These are phyloP conservation scores for Antheraea mylitta DNA, from an alignment of 1,140 invertebrate species.

Conservation along the genomic window DNA sequence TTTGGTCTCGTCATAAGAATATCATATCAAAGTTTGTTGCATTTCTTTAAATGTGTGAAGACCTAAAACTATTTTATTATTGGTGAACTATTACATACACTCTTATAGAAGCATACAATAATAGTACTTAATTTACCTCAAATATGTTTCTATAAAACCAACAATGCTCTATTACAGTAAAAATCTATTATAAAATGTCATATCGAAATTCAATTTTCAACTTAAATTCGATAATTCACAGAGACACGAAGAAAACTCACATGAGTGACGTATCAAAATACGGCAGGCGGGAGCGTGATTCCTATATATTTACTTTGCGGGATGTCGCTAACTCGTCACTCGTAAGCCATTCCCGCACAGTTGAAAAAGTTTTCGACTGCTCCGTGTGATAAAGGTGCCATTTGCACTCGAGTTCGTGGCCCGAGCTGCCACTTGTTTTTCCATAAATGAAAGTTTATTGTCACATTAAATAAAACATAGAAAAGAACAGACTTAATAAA, in stretches of 20 bases:
- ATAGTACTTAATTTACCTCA: no score
- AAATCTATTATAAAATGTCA: slow-evolving; percentile 1
- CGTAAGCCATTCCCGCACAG: slow-evolving; percentile 38
- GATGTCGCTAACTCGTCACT: slow-evolving; percentile 36
- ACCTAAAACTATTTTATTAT: no score
- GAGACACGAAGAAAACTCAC: slow-evolving; percentile 41
- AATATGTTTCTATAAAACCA: background rate
- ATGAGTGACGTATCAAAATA: slow-evolving; percentile 55
- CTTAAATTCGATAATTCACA: slow-evolving; percentile 36
- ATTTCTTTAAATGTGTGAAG: no score
- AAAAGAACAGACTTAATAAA: background rate
- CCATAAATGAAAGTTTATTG: background rate
- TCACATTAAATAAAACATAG: background rate
- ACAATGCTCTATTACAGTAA: no score
- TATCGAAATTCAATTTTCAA: slow-evolving; percentile 39
- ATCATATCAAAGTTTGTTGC: no score
- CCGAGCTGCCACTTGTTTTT: background rate
- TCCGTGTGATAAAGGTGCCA: slow-evolving; percentile 30
- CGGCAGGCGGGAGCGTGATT: slow-evolving; percentile 39
- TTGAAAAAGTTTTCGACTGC: slow-evolving; percentile 52
- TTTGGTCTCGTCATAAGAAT: no score
- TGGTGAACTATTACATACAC: no score
- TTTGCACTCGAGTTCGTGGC: slow-evolving; percentile 25
- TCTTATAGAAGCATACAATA: no score
- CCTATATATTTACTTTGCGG: slow-evolving; percentile 34